These are phyloP conservation scores for Megaleporinus macrocephalus DNA, from an alignment of 2,113 vertebrate genomes.

Conservation along the genomic window DNA sequence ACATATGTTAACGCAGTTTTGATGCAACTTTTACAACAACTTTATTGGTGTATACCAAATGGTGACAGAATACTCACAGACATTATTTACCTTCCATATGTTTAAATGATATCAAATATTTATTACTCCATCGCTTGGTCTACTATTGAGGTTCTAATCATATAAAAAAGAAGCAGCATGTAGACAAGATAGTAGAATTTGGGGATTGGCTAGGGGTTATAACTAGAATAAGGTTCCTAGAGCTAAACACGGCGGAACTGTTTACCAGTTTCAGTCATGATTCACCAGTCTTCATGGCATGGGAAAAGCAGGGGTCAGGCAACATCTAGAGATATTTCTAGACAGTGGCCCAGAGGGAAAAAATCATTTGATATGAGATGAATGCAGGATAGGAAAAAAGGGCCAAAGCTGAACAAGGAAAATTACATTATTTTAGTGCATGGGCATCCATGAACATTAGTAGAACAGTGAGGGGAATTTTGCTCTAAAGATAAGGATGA, in stretches of 20 bases:
- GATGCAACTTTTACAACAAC: too few species aligned
- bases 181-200: not conserved
- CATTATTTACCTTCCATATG: too few species aligned
- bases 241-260: not conserved
- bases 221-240: not conserved
- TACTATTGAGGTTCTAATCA: not conserved
- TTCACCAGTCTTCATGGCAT: slow-evolving; percentile 10
- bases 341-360: slow-evolving; percentile 19
- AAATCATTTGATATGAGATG: not conserved
- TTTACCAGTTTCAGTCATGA: not conserved
- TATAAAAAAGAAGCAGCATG: too few species aligned
- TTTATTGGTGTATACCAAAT: too few species aligned
- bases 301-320: slow-evolving; percentile 9
- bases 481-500: not conserved
- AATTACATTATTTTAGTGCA: not conserved
- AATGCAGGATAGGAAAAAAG: not conserved
- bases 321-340: slow-evolving; percentile 17
- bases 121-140: too few species aligned
- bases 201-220: not conserved
- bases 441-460: slow-evolving; percentile 1
- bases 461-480: not conserved
- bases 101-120: too few species aligned
- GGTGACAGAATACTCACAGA: too few species aligned
- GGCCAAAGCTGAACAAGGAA: not conserved
- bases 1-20: too few species aligned